phyloP scores from a whole-genome alignment of 2,113 vertebrate species.

The Peromyscus maniculatus region DNA sequence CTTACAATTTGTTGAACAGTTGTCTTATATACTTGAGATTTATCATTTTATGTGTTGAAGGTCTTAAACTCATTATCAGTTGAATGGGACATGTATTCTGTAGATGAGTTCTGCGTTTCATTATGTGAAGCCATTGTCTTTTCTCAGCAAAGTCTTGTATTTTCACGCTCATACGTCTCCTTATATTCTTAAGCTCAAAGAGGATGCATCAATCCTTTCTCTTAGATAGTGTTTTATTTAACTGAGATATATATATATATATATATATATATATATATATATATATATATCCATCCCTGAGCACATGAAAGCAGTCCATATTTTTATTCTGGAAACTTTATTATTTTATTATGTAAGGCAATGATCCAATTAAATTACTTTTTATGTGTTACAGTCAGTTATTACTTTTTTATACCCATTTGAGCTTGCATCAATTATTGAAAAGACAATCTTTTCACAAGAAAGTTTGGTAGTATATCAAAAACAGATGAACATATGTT shows the following conservation, averaged over 20 bases:
- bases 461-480: not conserved
- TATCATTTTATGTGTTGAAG: not conserved
- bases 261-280: too few species aligned
- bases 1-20: not conserved
- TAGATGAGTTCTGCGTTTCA: not conserved
- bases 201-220: not conserved
- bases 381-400: not conserved
- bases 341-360: slow-evolving; percentile 13
- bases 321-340: slow-evolving; percentile 5
- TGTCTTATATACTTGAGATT: not conserved
- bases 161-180: not conserved
- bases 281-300: not conserved
- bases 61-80: not conserved
- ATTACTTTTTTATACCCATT: not conserved
- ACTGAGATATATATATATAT: not conserved
- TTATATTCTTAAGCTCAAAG: slow-evolving; percentile 28
- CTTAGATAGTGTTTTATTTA: not conserved
- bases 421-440: not conserved
- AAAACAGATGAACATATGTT: not conserved
- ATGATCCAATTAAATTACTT: not conserved
- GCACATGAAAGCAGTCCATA: not conserved
- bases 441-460: not conserved
- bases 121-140: not conserved
- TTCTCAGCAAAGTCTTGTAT: not conserved
- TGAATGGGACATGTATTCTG: not conserved